A percentile compares a stretch with the other conserved stretches of the same genome.
Evolutionary conservation across 2,113 vertebrate genomes (phyloP).

Genomic region (Microcebus lehilahytsara): DNA sequence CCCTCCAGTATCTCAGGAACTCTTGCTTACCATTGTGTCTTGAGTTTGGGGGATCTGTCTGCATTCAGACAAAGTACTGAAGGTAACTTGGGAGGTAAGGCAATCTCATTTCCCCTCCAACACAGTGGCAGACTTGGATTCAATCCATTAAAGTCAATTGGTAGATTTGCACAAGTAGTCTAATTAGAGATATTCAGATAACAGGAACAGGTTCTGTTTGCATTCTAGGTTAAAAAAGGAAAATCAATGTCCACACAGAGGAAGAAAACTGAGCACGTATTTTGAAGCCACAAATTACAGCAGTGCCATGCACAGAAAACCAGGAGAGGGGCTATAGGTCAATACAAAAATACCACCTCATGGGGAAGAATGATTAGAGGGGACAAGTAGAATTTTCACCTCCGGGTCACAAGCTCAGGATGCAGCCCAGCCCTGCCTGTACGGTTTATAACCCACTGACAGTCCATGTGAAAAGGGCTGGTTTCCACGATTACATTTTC

Average conservation of each 20-base stretch:
- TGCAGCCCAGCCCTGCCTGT: neutral
- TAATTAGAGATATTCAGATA: conserved; percentile 57
- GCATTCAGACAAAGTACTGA: conserved; percentile 41
- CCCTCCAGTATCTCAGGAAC: neutral
- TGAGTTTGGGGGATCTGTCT: conserved; percentile 26
- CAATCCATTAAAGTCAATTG: conserved; percentile 42
- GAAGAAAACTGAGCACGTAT: conserved; percentile 30
- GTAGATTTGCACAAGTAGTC: conserved; percentile 18
- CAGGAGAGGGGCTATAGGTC: conserved; percentile 12
- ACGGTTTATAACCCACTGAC: neutral
- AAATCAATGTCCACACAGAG: conserved; percentile 58
- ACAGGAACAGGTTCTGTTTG: neutral
- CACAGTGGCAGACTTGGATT: conserved; percentile 5
- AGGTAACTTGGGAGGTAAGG: conserved; percentile 23
- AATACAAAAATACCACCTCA: conserved; percentile 32
- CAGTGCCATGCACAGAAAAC: neutral
- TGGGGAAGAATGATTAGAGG: conserved; percentile 1
- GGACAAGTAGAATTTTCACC: neutral
- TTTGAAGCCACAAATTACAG: conserved; percentile 47
- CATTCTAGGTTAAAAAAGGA: conserved; percentile 43
- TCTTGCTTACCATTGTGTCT: neutral
- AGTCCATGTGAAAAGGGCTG: neutral
- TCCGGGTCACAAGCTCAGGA: conserved; percentile 30
- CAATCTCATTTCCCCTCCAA: conserved; percentile 63
- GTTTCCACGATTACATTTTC: neutral